Evolutionary conservation across 1,140 invertebrate species (phyloP).

Genomic region (Asobara japonica): DNA sequence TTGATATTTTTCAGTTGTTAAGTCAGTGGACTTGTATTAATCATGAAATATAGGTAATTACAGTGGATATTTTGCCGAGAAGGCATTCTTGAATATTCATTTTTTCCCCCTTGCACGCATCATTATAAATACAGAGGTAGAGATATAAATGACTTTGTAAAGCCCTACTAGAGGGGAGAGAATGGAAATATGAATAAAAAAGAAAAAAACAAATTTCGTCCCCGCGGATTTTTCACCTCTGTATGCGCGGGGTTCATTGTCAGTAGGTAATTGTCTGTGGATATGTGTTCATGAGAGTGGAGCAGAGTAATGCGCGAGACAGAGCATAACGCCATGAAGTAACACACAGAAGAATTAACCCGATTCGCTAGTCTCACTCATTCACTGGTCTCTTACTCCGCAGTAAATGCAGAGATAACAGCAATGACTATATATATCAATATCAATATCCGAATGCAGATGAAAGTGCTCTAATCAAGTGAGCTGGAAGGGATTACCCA

Average conservation of each 20-base stretch:
- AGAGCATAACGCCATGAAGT: neutral
- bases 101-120: neutral
- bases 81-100: neutral
- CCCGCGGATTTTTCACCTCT: neutral
- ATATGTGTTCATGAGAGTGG: neutral
- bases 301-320: slow-evolving; percentile 7
- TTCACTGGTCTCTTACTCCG: neutral
- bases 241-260: neutral
- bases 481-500: neutral
- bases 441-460: neutral
- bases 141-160: neutral
- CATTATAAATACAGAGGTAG: neutral
- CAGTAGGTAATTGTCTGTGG: neutral
- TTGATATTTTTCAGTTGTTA: neutral
- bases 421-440: too few relatives aligned
- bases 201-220: neutral
- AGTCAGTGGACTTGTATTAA: neutral
- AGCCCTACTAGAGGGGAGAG: neutral
- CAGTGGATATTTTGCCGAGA: neutral
- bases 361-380: slow-evolving; percentile 2
- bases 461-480: neutral
- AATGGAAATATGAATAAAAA: neutral
- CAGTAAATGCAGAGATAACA: neutral
- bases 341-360: neutral
- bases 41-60: neutral